Base-by-base conservation (phyloP, 2,113 vertebrate genomes). In the Brachyhypopomus gauderio region DNA sequence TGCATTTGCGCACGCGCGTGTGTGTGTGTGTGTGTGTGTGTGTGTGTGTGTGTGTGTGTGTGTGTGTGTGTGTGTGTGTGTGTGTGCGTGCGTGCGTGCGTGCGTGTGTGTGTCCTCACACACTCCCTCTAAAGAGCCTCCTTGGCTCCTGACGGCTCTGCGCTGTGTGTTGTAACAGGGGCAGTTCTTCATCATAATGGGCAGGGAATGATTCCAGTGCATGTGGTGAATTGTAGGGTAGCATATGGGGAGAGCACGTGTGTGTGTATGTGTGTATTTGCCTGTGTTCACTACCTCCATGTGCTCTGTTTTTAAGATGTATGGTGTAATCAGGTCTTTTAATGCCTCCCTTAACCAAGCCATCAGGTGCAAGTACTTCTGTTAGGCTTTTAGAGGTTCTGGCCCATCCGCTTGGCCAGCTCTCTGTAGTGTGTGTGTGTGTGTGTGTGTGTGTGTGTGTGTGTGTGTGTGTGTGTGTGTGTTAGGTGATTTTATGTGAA, bases 281-380 rank as follows among this genome's bases (percentile, higher is more conserved):
- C 16, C 3, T 60, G n/a, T 72, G 23, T 63, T 63, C 27, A 41
- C 73, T 71, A 48, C 67, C 41, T 56, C 64, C 63, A 25, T 45
- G 14, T 30, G 48, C 75, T 73, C 67, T 62, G 38, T 36, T 70
- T 71, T 70, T 70, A 74, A 75, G 78, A 83, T 27, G 41, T 83
- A 78, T 80, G 81, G 74, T 52, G 38, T 83, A 83, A 83, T 80
- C 62, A 36, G 73, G 83, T 62, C 62, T 84, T 80, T 84, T 81
- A 75, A 71, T 60, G 20, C 45, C 9, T 34, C 9, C 70, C 36
- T 45, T 78, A 78, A 72, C 78, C 58, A 78, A 80, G 22, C 78
- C 60, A 58, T 82, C 25, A 67, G 77, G 63, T 77, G 67, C 22
- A 79, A 79, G 66, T 67, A 83, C 66, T 66, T 71, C 81, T 11